Evolutionary conservation across 1,140 invertebrate species (phyloP).

Genomic region (Drosophila lowei): DNA sequence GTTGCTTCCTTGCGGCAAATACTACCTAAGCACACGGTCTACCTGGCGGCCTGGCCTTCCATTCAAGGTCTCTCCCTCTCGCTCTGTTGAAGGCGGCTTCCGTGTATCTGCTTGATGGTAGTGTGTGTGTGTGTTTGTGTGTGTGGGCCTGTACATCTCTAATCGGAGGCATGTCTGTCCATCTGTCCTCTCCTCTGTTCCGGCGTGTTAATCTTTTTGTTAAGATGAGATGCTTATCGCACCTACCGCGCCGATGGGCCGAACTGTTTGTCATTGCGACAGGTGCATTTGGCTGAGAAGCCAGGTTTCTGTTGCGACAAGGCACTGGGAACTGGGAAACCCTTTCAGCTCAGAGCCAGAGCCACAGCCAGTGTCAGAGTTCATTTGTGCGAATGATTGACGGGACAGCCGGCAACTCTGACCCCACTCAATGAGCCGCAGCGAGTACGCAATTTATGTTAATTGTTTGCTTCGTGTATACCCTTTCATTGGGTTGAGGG

Average conservation of each 20-base stretch:
- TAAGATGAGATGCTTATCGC: constrained; percentile 68
- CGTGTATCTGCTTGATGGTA: constrained; percentile 17
- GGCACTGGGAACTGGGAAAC: constrained; percentile 25
- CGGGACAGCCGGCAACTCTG: constrained; percentile 51
- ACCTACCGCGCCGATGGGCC: constrained; percentile 16
- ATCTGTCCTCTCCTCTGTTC: constrained; percentile 33
- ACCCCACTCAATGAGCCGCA: constrained; percentile 60
- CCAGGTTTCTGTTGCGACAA: constrained; percentile 24
- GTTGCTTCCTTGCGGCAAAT: constrained; percentile 29
- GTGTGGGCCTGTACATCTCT: constrained; percentile 37
- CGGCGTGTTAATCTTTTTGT: constrained; percentile 72
- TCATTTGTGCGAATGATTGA: constrained; percentile 67
- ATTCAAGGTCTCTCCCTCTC: constrained; percentile 16
- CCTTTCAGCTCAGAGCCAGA: constrained; percentile 2
- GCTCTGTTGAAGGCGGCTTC: constrained; percentile 7
- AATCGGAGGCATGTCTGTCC: constrained; percentile 33
- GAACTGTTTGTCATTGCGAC: constrained; percentile 50
- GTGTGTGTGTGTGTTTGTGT: constrained; percentile 21
- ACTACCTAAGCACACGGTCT: constrained; percentile 6
- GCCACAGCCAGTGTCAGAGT: constrained; percentile 53
- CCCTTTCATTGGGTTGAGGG: constrained; percentile 2
- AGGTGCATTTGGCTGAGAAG: constrained; percentile 50
- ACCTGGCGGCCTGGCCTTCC: constrained; percentile 17
- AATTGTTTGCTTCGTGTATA: constrained; percentile 45
- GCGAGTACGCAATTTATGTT: constrained; percentile 71